phyloP scores from a whole-genome alignment of 2,888 invertebrate genomes.

The Scrobipalpa atriplicella region DNA sequence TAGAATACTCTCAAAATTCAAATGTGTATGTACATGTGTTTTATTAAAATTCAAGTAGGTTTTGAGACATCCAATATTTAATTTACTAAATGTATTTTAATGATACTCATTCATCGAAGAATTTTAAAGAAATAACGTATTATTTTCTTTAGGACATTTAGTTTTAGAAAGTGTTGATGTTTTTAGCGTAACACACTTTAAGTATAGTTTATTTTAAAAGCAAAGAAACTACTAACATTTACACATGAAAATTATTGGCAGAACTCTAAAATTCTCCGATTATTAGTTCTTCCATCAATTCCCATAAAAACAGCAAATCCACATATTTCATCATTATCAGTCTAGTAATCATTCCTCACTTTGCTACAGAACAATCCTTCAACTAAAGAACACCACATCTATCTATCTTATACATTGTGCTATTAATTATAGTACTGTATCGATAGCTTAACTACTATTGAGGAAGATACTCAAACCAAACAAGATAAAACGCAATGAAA shows the following conservation, averaged over 20 bases:
- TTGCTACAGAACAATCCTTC: neutral
- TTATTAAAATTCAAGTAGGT: too few species aligned
- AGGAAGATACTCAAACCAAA: neutral
- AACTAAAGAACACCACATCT: neutral
- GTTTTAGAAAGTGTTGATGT: too few species aligned
- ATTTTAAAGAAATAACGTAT: too few species aligned
- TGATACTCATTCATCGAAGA: too few species aligned
- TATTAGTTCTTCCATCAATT: neutral
- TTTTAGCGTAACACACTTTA: too few species aligned
- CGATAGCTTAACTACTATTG: neutral
- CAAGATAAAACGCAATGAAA: neutral
- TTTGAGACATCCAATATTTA: too few species aligned
- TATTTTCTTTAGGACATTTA: too few species aligned
- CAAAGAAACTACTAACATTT: too few species aligned
- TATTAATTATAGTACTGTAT: neutral
- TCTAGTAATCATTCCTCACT: neutral
- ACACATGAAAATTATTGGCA: neutral
- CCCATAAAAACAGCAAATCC: neutral
- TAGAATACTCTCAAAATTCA: too few species aligned
- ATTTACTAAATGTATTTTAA: too few species aligned
- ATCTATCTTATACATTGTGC: conserved; percentile 5
- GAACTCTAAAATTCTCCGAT: neutral
- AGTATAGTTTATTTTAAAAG: too few species aligned
- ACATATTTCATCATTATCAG: neutral
- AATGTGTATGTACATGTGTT: too few species aligned